These are phyloP conservation scores for Antechinus stuartii DNA, from an alignment of 2,113 vertebrate species.

Conservation along the genomic window DNA sequence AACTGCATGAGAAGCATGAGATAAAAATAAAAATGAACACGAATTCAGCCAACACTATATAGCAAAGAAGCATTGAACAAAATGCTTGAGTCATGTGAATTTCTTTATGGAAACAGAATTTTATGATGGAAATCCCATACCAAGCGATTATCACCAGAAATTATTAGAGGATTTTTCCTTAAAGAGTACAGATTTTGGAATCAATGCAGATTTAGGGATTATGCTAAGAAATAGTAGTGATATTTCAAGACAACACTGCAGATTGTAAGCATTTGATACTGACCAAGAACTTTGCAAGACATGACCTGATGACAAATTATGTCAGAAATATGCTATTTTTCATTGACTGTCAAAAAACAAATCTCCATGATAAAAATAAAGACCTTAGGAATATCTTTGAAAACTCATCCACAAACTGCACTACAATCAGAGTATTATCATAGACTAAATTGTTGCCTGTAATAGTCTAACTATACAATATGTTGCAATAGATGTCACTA, in stretches of 20 bases:
- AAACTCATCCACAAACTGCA: no score
- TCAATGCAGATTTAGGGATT: neutral
- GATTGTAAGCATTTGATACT: no score
- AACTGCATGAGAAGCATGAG: neutral
- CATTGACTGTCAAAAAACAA: no score
- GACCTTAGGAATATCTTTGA: no score
- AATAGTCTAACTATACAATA: no score
- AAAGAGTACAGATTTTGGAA: neutral
- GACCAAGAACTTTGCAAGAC: no score
- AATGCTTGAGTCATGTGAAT: neutral
- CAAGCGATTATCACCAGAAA: neutral
- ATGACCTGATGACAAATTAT: no score
- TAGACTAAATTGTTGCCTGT: no score
- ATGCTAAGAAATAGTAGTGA: neutral
- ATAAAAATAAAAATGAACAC: neutral
- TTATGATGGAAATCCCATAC: neutral
- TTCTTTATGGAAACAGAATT: neutral
- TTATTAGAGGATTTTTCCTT: neutral
- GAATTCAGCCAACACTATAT: neutral
- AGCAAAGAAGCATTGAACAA: neutral
- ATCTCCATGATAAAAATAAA: no score
- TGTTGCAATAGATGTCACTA: no score
- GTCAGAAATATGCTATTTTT: no score
- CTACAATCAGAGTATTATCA: no score
- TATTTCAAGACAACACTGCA: neutral